These are phyloP conservation scores for Naso thynnoides DNA, from an alignment of 2,797 vertebrate genomes.

Conservation along the genomic window DNA sequence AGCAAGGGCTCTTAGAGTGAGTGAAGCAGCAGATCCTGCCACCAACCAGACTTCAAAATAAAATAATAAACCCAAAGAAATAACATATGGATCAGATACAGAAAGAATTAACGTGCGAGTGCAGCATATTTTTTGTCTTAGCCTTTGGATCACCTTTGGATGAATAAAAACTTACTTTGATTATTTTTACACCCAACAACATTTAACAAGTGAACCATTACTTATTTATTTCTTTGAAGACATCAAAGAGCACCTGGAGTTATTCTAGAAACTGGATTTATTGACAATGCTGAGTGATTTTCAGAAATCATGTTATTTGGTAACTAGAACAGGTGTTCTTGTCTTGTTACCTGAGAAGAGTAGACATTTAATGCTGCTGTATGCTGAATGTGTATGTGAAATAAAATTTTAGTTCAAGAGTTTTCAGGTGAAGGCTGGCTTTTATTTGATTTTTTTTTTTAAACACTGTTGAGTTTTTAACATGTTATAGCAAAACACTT, in stretches of 20 bases:
- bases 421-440: not conserved
- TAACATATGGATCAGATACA: not conserved
- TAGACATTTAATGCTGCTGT: not conserved
- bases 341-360: not conserved
- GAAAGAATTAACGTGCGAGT: not conserved
- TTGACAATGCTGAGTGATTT: not conserved
- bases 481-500: not conserved
- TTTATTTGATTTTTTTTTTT: not conserved
- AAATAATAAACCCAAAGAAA: slow-evolving; percentile 2
- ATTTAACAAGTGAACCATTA: not conserved
- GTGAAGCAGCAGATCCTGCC: not conserved
- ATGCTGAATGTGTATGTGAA: not conserved
- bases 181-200: not conserved
- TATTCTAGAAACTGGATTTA: not conserved
- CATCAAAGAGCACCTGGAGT: not conserved
- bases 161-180: not conserved
- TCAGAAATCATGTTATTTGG: not conserved
- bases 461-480: not conserved
- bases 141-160: not conserved
- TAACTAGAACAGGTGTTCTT: not conserved
- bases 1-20: not conserved
- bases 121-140: not conserved
- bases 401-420: not conserved
- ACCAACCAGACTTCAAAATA: not conserved
- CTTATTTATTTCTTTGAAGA: not conserved